Evolutionary conservation across 2,888 invertebrate species (phyloP).

Genomic region (Pedicia rivosa): DNA sequence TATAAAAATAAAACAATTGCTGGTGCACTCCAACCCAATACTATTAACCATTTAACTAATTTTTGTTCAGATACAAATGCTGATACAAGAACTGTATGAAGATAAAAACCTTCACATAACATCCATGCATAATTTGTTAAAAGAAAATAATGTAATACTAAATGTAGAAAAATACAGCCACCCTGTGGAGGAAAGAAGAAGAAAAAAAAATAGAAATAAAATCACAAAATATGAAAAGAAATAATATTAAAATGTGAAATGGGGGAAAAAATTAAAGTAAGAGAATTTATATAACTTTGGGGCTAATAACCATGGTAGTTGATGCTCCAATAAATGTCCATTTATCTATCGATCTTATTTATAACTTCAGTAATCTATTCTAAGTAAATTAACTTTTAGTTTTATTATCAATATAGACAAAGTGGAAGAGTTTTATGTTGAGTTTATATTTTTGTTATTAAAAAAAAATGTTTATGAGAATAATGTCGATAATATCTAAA

Average conservation of each 20-base stretch:
- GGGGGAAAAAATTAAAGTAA: too few species aligned
- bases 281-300: too few species aligned
- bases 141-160: conserved; percentile 72
- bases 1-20: conserved; percentile 48
- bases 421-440: too few species aligned
- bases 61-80: conserved; percentile 82
- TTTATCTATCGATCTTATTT: too few species aligned
- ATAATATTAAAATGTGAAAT: background rate
- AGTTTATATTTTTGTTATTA: too few species aligned
- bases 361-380: too few species aligned
- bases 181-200: conserved; percentile 34
- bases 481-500: too few species aligned
- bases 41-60: conserved; percentile 65
- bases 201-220: background rate
- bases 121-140: conserved; percentile 93
- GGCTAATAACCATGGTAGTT: too few species aligned
- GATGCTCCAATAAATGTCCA: too few species aligned
- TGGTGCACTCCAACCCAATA: conserved; percentile 74
- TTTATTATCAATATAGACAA: too few species aligned
- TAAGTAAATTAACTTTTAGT: too few species aligned
- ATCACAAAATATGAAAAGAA: background rate
- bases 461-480: too few species aligned
- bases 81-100: conserved; percentile 82
- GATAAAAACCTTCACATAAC: conserved; percentile 87
- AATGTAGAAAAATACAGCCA: conserved; percentile 69